Conservation (phyloP, 2,888 invertebrate genomes). For the Monoplex corrugatus region DNA sequence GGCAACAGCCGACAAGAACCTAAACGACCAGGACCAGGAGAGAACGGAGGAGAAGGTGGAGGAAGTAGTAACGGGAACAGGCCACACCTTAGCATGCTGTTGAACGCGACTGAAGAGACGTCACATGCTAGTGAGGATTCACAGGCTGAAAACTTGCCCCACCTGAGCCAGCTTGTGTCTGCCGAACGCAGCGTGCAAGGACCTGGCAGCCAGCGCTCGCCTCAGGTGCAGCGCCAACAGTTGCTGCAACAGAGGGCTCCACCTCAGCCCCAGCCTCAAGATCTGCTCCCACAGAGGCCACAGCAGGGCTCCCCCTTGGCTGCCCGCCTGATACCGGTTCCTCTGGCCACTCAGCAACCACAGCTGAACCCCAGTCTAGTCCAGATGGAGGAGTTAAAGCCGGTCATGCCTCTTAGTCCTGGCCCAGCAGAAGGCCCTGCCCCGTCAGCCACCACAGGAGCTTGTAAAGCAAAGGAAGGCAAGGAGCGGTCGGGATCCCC, state of each 20-base stretch:
- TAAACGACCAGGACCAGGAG: no score
- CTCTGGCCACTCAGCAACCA: not conserved
- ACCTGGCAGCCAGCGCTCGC: not conserved
- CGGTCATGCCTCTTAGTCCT: slow-evolving; percentile 32
- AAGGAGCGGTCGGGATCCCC: slow-evolving; percentile 12
- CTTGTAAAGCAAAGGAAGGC: not conserved
- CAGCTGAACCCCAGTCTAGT: slow-evolving; percentile 38
- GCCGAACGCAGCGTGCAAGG: not conserved
- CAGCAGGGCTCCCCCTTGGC: slow-evolving; percentile 39
- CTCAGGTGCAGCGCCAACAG: slow-evolving; percentile 13
- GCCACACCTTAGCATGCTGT: slow-evolving; percentile 58
- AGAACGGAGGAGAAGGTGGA: not conserved
- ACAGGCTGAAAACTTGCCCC: not conserved
- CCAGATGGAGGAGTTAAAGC: slow-evolving; percentile 47
- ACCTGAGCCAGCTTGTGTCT: slow-evolving; percentile 38
- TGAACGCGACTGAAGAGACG: not conserved
- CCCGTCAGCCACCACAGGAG: not conserved
- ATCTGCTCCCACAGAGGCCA: slow-evolving; percentile 30
- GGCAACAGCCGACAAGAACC: slow-evolving; percentile 10
- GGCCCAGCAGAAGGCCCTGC: not conserved
- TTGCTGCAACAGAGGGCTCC: slow-evolving; percentile 33
- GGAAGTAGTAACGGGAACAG: not conserved
- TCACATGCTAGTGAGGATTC: not conserved
- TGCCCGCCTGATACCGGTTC: slow-evolving; percentile 21
- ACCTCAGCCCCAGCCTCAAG: not conserved